Conservation (phyloP, 2,888 invertebrate species). For the Caenorhabditis angaria region DNA sequence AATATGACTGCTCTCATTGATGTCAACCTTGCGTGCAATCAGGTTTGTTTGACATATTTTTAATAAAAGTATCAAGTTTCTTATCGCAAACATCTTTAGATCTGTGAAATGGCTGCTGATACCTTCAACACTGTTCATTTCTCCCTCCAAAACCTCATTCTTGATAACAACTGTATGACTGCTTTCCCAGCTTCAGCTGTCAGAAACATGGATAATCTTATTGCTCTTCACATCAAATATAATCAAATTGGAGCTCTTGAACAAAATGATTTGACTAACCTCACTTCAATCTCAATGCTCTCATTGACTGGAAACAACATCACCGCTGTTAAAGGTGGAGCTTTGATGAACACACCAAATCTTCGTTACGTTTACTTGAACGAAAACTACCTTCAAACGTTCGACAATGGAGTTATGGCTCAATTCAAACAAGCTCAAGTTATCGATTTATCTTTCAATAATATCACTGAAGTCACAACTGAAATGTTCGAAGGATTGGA, state of each 20-base stretch:
- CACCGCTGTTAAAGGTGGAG: slow-evolving; percentile 64
- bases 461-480: slow-evolving; percentile 61
- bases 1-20: slow-evolving; percentile 69
- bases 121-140: slow-evolving; percentile 63
- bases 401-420: slow-evolving; percentile 82
- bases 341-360: slow-evolving; percentile 63
- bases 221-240: slow-evolving; percentile 71
- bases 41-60: slow-evolving; percentile 46
- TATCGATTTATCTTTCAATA: slow-evolving; percentile 71
- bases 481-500: slow-evolving; percentile 69
- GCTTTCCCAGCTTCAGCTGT: slow-evolving; percentile 66
- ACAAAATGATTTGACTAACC: slow-evolving; percentile 57
- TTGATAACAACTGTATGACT: slow-evolving; percentile 70
- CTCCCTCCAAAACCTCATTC: slow-evolving; percentile 69
- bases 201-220: slow-evolving; percentile 64
- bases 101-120: slow-evolving; percentile 58
- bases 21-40: slow-evolving; percentile 71
- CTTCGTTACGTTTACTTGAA: slow-evolving; percentile 71
- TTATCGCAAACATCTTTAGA: slow-evolving; percentile 59
- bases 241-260: slow-evolving; percentile 66
- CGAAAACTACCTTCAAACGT: slow-evolving; percentile 66
- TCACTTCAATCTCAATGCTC: slow-evolving; percentile 68
- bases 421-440: slow-evolving; percentile 69
- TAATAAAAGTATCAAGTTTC: not conserved
- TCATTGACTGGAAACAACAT: slow-evolving; percentile 70